phyloP scores from a whole-genome alignment of 2,113 vertebrate species.

The Ptilorrhoa leucosticta region DNA sequence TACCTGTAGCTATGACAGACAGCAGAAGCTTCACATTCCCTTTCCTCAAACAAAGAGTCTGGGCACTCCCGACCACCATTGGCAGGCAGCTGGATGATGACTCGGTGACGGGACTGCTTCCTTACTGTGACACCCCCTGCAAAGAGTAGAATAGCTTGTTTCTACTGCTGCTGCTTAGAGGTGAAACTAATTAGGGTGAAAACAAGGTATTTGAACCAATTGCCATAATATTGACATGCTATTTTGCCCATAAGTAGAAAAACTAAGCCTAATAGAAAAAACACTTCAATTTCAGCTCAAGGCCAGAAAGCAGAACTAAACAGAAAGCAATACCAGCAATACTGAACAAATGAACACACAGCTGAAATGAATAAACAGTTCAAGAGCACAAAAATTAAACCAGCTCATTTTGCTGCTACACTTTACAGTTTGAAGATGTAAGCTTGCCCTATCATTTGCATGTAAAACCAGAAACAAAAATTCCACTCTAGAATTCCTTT shows the following conservation, averaged over 20 bases:
- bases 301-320: background rate
- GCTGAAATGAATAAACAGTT: background rate
- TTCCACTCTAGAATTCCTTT: constrained; percentile 36
- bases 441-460: background rate
- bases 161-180: background rate
- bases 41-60: constrained; percentile 87
- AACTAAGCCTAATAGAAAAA: background rate
- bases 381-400: background rate
- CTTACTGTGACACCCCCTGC: constrained; percentile 72
- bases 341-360: background rate
- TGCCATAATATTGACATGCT: background rate
- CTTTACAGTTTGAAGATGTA: background rate
- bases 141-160: constrained; percentile 3
- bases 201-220: background rate
- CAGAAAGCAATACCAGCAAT: background rate
- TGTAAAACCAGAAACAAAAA: background rate
- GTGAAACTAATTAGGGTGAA: background rate
- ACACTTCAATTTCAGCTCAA: background rate
- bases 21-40: constrained; percentile 78
- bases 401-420: background rate
- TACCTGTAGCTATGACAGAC: constrained; percentile 90
- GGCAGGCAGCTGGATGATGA: constrained; percentile 86
- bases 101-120: constrained; percentile 85
- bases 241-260: background rate
- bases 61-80: constrained; percentile 93